phyloP scores from a whole-genome alignment of 2,888 invertebrate species.

The Protonemura montana region DNA sequence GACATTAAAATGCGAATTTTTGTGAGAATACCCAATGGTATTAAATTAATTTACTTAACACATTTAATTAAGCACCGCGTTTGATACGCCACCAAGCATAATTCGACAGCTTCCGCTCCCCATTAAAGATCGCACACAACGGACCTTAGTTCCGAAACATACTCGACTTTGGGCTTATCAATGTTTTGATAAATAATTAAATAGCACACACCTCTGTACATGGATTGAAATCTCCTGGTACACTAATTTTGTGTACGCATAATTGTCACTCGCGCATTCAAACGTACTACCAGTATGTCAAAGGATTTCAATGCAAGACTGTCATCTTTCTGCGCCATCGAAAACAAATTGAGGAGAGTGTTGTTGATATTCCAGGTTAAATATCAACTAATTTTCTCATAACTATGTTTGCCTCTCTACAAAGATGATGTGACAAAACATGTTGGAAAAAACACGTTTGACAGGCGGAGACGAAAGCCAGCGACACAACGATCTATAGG shows the following conservation, averaged over 20 bases:
- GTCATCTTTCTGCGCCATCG: neutral
- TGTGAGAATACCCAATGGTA: neutral
- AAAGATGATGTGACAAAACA: constrained; percentile 25
- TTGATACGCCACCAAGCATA: neutral
- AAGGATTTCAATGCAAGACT: neutral
- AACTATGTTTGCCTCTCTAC: neutral
- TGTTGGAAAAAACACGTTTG: constrained; percentile 23
- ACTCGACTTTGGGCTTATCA: neutral
- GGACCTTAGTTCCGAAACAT: neutral
- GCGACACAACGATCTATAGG: neutral
- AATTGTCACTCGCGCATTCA: neutral
- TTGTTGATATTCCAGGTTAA: constrained; percentile 7
- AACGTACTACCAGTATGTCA: neutral
- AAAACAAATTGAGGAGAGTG: neutral
- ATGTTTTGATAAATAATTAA: neutral
- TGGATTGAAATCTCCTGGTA: neutral
- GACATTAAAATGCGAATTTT: neutral
- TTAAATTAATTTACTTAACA: neutral
- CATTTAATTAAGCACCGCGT: neutral
- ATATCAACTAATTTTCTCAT: neutral
- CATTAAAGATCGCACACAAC: neutral
- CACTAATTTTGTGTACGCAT: neutral
- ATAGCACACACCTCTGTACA: neutral
- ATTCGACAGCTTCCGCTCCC: neutral
- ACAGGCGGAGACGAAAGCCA: neutral